phyloP scores from a whole-genome alignment of 2,888 invertebrate genomes.

The Nipponacmea schrenckii region DNA sequence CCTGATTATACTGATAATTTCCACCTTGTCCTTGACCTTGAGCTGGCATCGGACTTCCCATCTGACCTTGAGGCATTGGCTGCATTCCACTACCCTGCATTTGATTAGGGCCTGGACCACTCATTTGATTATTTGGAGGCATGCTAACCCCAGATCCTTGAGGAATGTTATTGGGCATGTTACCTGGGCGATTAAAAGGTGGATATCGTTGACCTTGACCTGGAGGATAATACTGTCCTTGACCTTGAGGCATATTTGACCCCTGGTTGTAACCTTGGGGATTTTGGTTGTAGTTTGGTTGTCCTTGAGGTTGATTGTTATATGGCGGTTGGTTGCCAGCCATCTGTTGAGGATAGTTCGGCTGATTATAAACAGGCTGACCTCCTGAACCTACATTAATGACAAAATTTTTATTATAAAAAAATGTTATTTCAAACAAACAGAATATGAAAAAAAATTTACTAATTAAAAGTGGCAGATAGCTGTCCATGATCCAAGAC shows the following conservation, averaged over 20 bases:
- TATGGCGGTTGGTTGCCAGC: constrained; percentile 43
- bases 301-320: constrained; percentile 39
- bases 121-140: constrained; percentile 31
- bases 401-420: too few species aligned
- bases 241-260: constrained; percentile 14
- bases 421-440: too few species aligned
- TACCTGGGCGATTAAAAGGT: constrained; percentile 16
- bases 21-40: constrained; percentile 25
- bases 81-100: constrained; percentile 25
- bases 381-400: too few species aligned
- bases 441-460: too few species aligned
- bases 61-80: constrained; percentile 23
- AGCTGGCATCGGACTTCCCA: constrained; percentile 27
- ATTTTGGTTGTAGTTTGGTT: constrained; percentile 35
- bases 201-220: constrained; percentile 27
- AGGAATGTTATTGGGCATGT: constrained; percentile 11
- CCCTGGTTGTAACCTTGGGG: constrained; percentile 43
- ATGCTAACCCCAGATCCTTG: constrained; percentile 29
- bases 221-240: constrained; percentile 12
- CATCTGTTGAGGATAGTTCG: constrained; percentile 42
- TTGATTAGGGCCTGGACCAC: constrained; percentile 27
- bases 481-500: too few species aligned
- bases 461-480: too few species aligned
- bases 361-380: constrained; percentile 19
- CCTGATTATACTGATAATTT: constrained; percentile 36